Evolutionary conservation across 2,113 vertebrate species (phyloP), one percentile per base, ranked within the genome.

Genomic region (Phylloscopus trochilus): DNA sequence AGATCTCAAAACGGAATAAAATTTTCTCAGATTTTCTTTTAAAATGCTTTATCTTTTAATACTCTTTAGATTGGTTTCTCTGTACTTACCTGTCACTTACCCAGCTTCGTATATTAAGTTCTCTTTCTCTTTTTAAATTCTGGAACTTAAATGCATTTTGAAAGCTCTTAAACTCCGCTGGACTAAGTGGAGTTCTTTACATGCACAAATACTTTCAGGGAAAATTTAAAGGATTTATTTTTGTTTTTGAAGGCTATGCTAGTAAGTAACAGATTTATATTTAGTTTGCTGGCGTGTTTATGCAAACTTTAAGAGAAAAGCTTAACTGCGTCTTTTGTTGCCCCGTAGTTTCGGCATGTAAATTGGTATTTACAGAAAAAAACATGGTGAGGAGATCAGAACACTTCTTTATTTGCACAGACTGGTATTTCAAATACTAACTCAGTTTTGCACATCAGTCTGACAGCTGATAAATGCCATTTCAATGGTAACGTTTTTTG

Each of bases 401-500:
- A 43, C 18, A 18, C 3, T 75, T 73, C 11, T 33, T 69, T 41
- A 35, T 73, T 89, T 89, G 16, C 16, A 37, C 17, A 53, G 33
- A 24, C 13, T 72, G n/a, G 8, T 39, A 44, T 58, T 83, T 66
- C 17, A 80, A 90, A 60, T 69, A 30, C 15, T 41, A 33, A 31
- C 16, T 28, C 18, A 63, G 14, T 64, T 80, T 69, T 0, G 0
- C 10, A 0, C 11, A 9, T 31, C 13, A 23, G 5, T 67, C n/a
- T 75, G 52, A 44, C 15, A 66, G 27, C 22, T 80, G 53, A 47
- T 62, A 83, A 83, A 53, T 78, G 31, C 10, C 6, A 20, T 39
- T 77, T 84, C 43, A 83, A 53, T 70, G 17, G 31, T 31, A 63
- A 35, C 2, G 1, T 21, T 39, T 92, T 68, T 64, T 56, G 9